Conservation (phyloP, 2,888 invertebrate species). For the Lasioglossum pauxillum region DNA sequence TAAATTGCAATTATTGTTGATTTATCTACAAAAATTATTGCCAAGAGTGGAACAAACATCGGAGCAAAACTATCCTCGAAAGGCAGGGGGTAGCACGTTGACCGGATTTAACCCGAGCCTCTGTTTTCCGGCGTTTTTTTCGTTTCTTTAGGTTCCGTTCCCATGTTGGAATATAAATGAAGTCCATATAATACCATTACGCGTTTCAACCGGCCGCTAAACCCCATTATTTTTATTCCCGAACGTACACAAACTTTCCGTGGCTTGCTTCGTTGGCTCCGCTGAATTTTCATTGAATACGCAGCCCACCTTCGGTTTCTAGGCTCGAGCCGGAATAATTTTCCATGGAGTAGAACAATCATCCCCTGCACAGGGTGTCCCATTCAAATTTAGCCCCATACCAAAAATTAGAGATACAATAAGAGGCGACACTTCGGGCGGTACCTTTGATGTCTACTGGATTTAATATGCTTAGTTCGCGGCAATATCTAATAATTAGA, state of each 20-base stretch:
- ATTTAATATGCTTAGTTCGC: too few relatives aligned
- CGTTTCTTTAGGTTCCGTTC: slow-evolving; percentile 32
- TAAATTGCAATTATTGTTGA: neutral
- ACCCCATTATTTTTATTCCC: slow-evolving; percentile 53
- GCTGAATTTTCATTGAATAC: slow-evolving; percentile 12
- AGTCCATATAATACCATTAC: slow-evolving; percentile 64
- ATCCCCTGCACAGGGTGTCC: neutral
- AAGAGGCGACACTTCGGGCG: too few relatives aligned
- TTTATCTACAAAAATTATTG: neutral
- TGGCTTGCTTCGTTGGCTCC: slow-evolving; percentile 1
- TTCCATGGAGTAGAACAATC: neutral
- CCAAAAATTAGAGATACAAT: too few relatives aligned
- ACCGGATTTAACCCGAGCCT: neutral
- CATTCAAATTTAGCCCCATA: neutral
- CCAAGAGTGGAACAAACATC: too few relatives aligned
- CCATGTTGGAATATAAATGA: slow-evolving; percentile 68
- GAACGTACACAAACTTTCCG: slow-evolving; percentile 11
- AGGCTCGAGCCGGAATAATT: slow-evolving; percentile 12
- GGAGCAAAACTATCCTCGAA: neutral
- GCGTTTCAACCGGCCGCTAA: slow-evolving; percentile 41
- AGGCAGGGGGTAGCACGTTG: neutral
- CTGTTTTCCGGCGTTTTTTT: neutral
- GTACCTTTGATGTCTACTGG: too few relatives aligned
- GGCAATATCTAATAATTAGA: too few relatives aligned
- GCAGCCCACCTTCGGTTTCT: neutral